Conservation (phyloP, 1,140 invertebrate genomes). For the Acromyrmex echinatior region DNA sequence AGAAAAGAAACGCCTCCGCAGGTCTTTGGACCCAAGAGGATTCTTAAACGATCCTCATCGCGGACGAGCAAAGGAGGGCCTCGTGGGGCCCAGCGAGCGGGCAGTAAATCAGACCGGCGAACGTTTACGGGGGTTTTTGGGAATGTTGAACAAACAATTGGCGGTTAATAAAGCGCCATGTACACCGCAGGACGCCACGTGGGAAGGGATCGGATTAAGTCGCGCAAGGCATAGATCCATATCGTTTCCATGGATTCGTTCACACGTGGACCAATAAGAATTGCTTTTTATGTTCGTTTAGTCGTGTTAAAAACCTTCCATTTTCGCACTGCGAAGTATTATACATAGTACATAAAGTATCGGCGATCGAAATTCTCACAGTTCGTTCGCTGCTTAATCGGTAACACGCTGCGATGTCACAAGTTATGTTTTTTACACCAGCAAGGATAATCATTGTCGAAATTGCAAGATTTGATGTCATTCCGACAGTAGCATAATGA, state of each 20-base stretch:
- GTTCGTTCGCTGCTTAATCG: constrained; percentile 37
- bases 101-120: constrained; percentile 84
- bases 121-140: constrained; percentile 86
- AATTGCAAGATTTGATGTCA: not conserved
- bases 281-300: constrained; percentile 54
- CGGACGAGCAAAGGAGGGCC: constrained; percentile 75
- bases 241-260: constrained; percentile 49
- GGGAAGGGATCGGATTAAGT: constrained; percentile 84
- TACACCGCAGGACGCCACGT: constrained; percentile 83
- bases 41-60: constrained; percentile 71
- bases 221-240: constrained; percentile 60
- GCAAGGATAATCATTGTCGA: not conserved
- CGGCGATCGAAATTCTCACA: constrained; percentile 24
- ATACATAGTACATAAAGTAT: constrained; percentile 35
- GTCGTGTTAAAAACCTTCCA: constrained; percentile 21
- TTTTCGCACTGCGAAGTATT: constrained; percentile 32
- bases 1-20: constrained; percentile 74
- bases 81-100: constrained; percentile 67
- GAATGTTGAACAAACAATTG: constrained; percentile 87
- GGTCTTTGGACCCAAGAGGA: constrained; percentile 61
- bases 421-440: constrained; percentile 44
- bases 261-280: constrained; percentile 60
- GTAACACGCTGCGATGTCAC: constrained; percentile 33
- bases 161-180: constrained; percentile 86
- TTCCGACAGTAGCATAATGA: not conserved